phyloP scores from a whole-genome alignment of 2,113 vertebrate species.

The Antechinus stuartii region DNA sequence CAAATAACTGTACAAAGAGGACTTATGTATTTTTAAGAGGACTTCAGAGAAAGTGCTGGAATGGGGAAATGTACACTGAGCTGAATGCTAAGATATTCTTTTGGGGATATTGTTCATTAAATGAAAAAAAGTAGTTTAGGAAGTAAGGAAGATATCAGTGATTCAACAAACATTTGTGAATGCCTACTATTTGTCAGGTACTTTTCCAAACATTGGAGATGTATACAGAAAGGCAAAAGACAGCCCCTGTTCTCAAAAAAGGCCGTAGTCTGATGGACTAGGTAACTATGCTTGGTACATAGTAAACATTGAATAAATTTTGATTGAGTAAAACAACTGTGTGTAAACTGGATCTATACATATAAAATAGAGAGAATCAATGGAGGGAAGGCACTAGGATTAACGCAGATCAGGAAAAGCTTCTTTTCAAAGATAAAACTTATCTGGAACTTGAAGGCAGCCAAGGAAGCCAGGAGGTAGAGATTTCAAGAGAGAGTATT shows the following conservation, averaged over 20 bases:
- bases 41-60: not conserved
- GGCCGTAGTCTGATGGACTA: not conserved
- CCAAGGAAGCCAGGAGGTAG: not conserved
- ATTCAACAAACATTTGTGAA: not conserved
- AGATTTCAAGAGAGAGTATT: not conserved
- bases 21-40: not conserved
- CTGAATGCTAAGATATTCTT: not conserved
- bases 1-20: not conserved
- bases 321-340: not conserved
- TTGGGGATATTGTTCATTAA: not conserved
- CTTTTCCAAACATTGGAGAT: not conserved
- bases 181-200: not conserved
- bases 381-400: not conserved
- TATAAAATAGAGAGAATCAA: not conserved
- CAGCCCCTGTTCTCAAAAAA: not conserved
- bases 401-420: not conserved
- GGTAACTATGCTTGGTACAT: not conserved
- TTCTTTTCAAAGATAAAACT: not conserved
- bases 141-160: not conserved
- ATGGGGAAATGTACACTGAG: not conserved
- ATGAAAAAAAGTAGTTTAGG: not conserved
- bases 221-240: not conserved
- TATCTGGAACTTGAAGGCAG: not conserved
- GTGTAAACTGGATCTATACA: not conserved
- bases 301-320: not conserved